These are phyloP conservation scores for Brotula barbata DNA, from an alignment of 2,797 vertebrate genomes.

Conservation along the genomic window DNA sequence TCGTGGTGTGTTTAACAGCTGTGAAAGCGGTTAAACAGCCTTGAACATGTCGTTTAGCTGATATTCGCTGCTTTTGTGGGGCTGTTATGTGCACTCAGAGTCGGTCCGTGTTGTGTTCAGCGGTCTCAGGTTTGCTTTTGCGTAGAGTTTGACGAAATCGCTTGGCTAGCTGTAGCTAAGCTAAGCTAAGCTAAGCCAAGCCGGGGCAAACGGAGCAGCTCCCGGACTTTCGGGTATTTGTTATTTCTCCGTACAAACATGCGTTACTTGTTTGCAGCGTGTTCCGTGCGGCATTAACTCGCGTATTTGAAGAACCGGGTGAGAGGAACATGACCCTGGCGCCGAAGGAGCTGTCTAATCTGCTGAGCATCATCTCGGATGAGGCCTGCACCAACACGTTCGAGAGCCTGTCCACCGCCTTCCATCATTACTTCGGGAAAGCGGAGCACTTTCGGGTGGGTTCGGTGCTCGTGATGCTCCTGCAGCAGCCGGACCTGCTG, in stretches of 20 bases:
- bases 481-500: conserved; percentile 95
- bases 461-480: conserved; percentile 92
- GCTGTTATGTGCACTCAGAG: neutral
- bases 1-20: neutral
- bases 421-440: conserved; percentile 95
- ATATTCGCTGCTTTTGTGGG: fast-evolving
- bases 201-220: neutral
- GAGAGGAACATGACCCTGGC: conserved; percentile 78
- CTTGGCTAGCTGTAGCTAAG: conserved; percentile 36
- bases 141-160: conserved; percentile 25
- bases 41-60: fast-evolving
- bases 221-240: neutral
- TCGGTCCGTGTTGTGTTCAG: neutral
- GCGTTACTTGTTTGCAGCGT: neutral
- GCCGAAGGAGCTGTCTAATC: conserved; percentile 91
- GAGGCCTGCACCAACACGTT: conserved; percentile 93
- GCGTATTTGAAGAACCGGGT: neutral
- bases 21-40: neutral
- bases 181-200: conserved; percentile 14
- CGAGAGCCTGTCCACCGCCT: conserved; percentile 91
- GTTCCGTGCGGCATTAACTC: neutral
- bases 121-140: neutral
- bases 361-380: conserved; percentile 95
- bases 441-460: conserved; percentile 95
- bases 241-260: neutral